Percentiles rank a stretch among this genome's conserved stretches.
These are phyloP conservation scores for Myopa tessellatipennis DNA, from an alignment of 2,888 invertebrate genomes.

Conservation along the genomic window DNA sequence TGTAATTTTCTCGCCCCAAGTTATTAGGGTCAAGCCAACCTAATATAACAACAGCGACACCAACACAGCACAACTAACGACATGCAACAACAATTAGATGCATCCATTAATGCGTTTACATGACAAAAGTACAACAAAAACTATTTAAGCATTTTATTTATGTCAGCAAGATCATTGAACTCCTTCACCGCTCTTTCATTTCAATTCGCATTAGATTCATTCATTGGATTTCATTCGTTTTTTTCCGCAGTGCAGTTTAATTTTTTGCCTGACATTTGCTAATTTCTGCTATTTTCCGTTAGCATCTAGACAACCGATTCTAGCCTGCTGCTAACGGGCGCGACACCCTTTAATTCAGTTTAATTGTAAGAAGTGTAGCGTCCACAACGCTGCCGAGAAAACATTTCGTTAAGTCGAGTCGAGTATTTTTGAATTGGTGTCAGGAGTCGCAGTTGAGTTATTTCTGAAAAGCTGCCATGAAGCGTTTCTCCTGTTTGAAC, in stretches of 20 bases:
- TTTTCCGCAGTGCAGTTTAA: background rate
- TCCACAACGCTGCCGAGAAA: slow-evolving; percentile 33
- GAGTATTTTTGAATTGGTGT: slow-evolving; percentile 22
- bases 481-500: slow-evolving; percentile 60
- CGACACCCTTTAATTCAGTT: slow-evolving; percentile 39
- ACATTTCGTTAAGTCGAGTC: background rate
- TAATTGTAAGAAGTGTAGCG: slow-evolving; percentile 40
- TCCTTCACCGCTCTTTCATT: background rate
- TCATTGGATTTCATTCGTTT: background rate
- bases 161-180: slow-evolving; percentile 36
- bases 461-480: slow-evolving; percentile 51
- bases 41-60: background rate
- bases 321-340: slow-evolving; percentile 13
- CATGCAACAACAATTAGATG: slow-evolving; percentile 9
- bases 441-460: background rate
- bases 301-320: slow-evolving; percentile 1
- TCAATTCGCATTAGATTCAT: slow-evolving; percentile 25
- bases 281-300: slow-evolving; percentile 27
- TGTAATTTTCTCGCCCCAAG: slow-evolving; percentile 1
- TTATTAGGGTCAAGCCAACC: slow-evolving; percentile 29
- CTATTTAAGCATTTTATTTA: slow-evolving; percentile 29
- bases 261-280: slow-evolving; percentile 34
- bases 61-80: background rate
- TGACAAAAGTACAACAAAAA: background rate
- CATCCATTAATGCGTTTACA: background rate